Base-by-base conservation (phyloP, 2,113 vertebrate species). In the Pardalotus punctatus region DNA sequence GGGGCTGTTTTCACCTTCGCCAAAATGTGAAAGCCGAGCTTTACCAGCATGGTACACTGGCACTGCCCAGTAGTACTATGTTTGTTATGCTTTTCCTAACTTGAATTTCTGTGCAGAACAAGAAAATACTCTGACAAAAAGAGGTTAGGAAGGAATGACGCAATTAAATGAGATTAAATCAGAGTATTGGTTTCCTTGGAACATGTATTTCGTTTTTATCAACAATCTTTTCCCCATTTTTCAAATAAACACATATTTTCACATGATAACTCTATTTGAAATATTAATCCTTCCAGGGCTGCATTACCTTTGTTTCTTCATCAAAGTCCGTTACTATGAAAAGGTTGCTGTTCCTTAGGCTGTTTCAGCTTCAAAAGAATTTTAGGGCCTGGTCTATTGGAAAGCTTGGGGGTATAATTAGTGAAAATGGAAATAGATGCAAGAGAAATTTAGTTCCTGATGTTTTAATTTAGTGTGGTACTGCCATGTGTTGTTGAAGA, bases 401-500 rank as follows among this genome's bases (percentile, higher is more conserved):
- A 98, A 98, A 98, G 97, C 98, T 98, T 98, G 94, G 94, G 98
- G 98, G 97, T 98, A 97, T 99, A 98, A 99, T 99, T 98, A 99
- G 97, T 97, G 94, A 97, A 98, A 97, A 97, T 98, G 98, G 98
- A 98, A 98, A 98, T 98, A 95, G 97, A 97, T 97, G 96, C 96
- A 96, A 97, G 95, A 90, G 92, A 98, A 98, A 98, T 98, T 97
- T 98, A 96, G 97, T 97, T 98, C 97, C 97, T 97, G 95, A 97
- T 98, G 98, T 98, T 98, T 98, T 98, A 98, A 98, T 98, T 98
- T 98, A 93, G 95, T 97, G 97, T 97, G 96, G 96, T 92, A 95
- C 96, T 97, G 96, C 97, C 97, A 96, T 98, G 97, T 97, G 96
- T 97, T 97, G 92, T 96, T 94, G 98, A 97, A 97, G 96, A 97